Evolutionary conservation across 2,888 invertebrate genomes (phyloP).

Genomic region (Thyatira batis): DNA sequence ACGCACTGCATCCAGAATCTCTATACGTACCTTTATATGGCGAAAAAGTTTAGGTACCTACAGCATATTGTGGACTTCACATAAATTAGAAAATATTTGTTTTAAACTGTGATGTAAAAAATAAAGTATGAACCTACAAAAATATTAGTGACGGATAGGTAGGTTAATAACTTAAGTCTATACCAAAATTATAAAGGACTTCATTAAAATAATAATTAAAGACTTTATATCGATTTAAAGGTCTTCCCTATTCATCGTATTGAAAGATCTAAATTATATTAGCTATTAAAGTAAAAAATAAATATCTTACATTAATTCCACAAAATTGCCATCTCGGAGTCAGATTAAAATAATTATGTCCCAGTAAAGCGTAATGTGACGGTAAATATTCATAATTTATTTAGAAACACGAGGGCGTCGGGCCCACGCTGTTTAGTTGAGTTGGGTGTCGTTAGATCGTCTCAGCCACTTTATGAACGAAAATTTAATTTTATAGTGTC

Average conservation of each 20-base stretch:
- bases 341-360: slow-evolving; percentile 76
- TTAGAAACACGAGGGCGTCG: slow-evolving; percentile 70
- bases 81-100: too few species aligned
- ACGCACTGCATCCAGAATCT: slow-evolving; percentile 17
- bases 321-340: slow-evolving; percentile 64
- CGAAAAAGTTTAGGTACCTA: too few species aligned
- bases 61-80: too few species aligned
- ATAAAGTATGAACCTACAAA: too few species aligned
- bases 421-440: slow-evolving; percentile 52
- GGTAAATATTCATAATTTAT: slow-evolving; percentile 79
- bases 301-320: slow-evolving; percentile 58
- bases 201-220: too few species aligned
- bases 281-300: neutral
- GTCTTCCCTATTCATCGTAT: too few species aligned
- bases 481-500: slow-evolving; percentile 69
- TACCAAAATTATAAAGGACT: too few species aligned
- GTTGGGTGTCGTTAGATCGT: slow-evolving; percentile 56
- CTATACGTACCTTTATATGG: slow-evolving; percentile 5
- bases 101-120: too few species aligned
- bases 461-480: slow-evolving; percentile 66
- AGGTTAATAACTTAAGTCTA: too few species aligned
- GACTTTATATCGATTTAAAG: too few species aligned
- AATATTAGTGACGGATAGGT: too few species aligned
- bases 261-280: too few species aligned
- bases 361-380: slow-evolving; percentile 69